Base-by-base conservation (phyloP, 2,113 vertebrate genomes). In the Eptatretus burgeri region DNA sequence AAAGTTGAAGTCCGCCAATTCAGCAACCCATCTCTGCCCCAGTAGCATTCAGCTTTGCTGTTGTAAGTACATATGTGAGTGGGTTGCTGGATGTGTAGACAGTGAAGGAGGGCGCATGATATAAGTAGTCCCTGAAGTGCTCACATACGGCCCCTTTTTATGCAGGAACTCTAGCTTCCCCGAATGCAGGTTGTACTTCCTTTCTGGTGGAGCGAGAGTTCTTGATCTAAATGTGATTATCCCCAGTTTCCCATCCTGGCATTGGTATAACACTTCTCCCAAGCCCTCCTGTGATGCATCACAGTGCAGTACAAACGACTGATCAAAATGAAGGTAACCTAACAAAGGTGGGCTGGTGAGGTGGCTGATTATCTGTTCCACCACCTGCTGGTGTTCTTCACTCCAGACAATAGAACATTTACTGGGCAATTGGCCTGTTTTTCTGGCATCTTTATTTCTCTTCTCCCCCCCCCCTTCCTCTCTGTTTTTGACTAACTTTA, bases 351-450 rank as follows among this genome's bases (percentile, higher is more conserved):
- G 66, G 13, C 53, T 18, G 1, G 14, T 51, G 10, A 67, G 64
- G 5, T 13, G 14, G 2, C 66, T 20, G 49, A 63, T 63, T 17
- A 63, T 5, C 62, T 12, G 62, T 11, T 63, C 11, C 18, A 14
- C 13, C 5, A 17, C 49, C 5, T 63, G 19, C 62, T 63, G 62
- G 18, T 63, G 62, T 19, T 14, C 18, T 13, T 63, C 63, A 41
- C 66, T 69, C 65, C 67, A 66, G 50, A 64, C 18, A 64, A 70
- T 67, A 2, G 66, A 64, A 7, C 27, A 64, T n/a, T 10, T 5
- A 13, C 66, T 64, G 51, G 63, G 64, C 63, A 66, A 14, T 13
- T 66, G 63, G 10, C 64, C 64, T 14, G 65, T 65, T 18, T n/a
- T 51, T 67, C 67, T 12, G 60, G 27, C 27, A 41, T 41, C 27